These are phyloP conservation scores for Sebastes trivittatus DNA, from an alignment of 2,797 vertebrate genomes.

Conservation along the genomic window DNA sequence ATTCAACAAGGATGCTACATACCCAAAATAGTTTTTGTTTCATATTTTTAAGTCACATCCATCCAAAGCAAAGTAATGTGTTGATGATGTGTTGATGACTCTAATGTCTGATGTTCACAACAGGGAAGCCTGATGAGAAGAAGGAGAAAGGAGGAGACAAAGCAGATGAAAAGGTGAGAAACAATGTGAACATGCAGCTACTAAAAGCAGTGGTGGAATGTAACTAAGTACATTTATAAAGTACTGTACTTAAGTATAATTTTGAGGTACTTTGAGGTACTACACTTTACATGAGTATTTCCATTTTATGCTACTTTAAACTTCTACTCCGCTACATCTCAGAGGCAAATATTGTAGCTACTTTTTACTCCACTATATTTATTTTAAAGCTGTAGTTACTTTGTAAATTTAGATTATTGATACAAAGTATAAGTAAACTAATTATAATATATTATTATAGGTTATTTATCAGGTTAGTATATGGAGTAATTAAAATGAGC, in stretches of 20 bases:
- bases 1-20: not conserved
- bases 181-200: too few relatives aligned
- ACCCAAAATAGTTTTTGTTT: not conserved
- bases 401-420: not conserved
- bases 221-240: not conserved
- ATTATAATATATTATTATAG: not conserved
- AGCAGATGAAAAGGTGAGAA: slow-evolving; percentile 89
- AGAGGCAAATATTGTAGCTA: not conserved
- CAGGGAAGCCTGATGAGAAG: slow-evolving; percentile 92
- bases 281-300: not conserved
- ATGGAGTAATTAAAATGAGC: not conserved
- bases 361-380: not conserved
- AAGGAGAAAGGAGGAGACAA: slow-evolving; percentile 90
- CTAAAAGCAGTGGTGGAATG: not conserved
- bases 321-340: not conserved
- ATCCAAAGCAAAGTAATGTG: not conserved
- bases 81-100: too few relatives aligned
- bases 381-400: not conserved
- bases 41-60: not conserved
- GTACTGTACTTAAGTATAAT: too few relatives aligned
- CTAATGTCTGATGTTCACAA: not conserved
- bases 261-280: too few relatives aligned
- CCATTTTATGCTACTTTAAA: not conserved
- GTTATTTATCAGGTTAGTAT: not conserved
- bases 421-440: not conserved